Percentiles rank a stretch among this genome's conserved stretches.
These are phyloP conservation scores for Echinops telfairi DNA, from an alignment of 2,113 vertebrate genomes.

Conservation along the genomic window DNA sequence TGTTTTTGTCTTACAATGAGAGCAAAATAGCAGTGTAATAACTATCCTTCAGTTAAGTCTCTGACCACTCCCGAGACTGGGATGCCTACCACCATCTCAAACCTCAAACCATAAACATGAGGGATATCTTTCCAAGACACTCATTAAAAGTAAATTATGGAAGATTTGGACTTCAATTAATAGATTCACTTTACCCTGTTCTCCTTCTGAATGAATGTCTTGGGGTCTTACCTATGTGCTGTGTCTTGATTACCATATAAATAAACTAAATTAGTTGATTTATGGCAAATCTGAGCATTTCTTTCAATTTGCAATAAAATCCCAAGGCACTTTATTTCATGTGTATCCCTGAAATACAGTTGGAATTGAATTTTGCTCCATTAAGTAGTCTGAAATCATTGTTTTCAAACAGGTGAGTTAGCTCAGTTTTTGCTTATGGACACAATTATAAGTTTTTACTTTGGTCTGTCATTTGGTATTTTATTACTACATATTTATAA, in stretches of 20 bases:
- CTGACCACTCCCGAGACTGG: neutral
- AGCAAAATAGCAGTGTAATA: neutral
- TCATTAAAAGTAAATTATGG: neutral
- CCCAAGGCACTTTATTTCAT: neutral
- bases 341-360: neutral
- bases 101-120: neutral
- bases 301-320: neutral
- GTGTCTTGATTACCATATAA: neutral
- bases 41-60: neutral
- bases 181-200: neutral
- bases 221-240: neutral
- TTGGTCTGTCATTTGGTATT: neutral
- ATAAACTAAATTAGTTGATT: neutral
- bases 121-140: neutral
- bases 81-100: neutral
- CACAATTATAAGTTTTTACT: too few species aligned
- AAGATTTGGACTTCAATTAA: neutral
- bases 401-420: neutral
- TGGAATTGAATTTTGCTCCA: neutral
- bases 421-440: too few species aligned
- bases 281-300: neutral
- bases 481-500: neutral
- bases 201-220: neutral
- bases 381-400: neutral
- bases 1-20: neutral